Evolutionary conservation across 2,113 vertebrate species (phyloP), one percentile per base, ranked within the genome.

Genomic region (Calidris pugnax): DNA sequence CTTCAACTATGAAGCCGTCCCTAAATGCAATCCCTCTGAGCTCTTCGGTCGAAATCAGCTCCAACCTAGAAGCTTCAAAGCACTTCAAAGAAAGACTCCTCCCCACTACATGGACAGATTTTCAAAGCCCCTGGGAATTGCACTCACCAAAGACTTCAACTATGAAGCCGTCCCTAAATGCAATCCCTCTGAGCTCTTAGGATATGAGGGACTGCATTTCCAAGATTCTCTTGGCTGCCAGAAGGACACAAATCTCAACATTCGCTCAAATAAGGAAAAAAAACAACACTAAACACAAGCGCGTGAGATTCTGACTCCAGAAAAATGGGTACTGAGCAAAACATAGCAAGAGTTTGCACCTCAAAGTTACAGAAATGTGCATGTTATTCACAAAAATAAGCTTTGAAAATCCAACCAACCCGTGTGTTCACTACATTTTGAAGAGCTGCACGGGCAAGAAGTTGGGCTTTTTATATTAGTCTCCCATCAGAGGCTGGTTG

Each of bases 331-430:
- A 22, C 10, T 1, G 12, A 37, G 50, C 18, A 27, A 53, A 73
- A 47, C 32, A 7, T 0, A 3, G 33, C 62, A 23, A 63, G 50
- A 35, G 43, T 21, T 6, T 28, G 71, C 57, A 66, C 7, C n/a
- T 55, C n/a, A 14, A 5, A 5, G 2, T 13, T 24, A 59, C n/a
- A 41, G 43, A 57, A n/a, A 22, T 0, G 17, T 2, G n/a, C 3
- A 3, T 1, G 4, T 32, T 33, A 12, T 45, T 51, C 32, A 8
- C 33, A 35, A 66, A 66, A n/a, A 14, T 7, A n/a, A 53, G 59
- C 59, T 73, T 23, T 33, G 64, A 72, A 35, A 35, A 41, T 3
- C 28, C 3, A 2, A 35, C 45, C 45, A 9, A 18, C 33, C 23
- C 22, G 43, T 4, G 12, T 3, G 1, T 14, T 50, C 56, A 1